Conservation (phyloP, 2,113 vertebrate genomes). For the Vulpes ferrilata region DNA sequence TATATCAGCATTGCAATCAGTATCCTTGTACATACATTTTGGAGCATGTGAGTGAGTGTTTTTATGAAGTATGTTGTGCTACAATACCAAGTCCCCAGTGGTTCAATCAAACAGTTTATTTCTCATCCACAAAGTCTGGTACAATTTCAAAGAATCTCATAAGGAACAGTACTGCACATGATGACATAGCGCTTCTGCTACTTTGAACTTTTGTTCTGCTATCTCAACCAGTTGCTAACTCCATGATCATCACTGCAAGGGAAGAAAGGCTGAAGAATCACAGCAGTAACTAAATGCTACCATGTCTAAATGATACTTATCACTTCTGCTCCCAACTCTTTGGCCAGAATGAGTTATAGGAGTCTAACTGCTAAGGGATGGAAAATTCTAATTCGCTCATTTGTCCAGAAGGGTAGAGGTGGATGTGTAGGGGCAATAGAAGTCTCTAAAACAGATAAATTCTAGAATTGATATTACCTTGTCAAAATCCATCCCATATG, state of each 20-base stretch:
- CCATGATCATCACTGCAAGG: background rate
- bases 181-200: background rate
- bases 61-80: background rate
- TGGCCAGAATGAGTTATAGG: background rate
- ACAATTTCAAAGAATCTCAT: background rate
- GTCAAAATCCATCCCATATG: background rate
- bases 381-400: background rate
- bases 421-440: background rate
- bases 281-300: background rate
- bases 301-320: background rate
- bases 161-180: background rate
- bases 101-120: background rate
- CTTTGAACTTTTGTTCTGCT: background rate
- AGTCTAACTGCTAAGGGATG: background rate
- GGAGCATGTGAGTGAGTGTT: background rate
- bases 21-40: background rate
- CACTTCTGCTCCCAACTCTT: background rate
- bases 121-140: background rate
- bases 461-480: background rate
- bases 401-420: background rate
- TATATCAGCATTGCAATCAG: background rate
- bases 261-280: background rate
- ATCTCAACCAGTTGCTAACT: background rate
- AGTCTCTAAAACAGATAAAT: background rate
- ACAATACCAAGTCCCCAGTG: background rate